Evolutionary conservation across 2,113 vertebrate genomes (phyloP), one percentile per base, ranked within the genome.

Genomic region (Spilogale gracilis): DNA sequence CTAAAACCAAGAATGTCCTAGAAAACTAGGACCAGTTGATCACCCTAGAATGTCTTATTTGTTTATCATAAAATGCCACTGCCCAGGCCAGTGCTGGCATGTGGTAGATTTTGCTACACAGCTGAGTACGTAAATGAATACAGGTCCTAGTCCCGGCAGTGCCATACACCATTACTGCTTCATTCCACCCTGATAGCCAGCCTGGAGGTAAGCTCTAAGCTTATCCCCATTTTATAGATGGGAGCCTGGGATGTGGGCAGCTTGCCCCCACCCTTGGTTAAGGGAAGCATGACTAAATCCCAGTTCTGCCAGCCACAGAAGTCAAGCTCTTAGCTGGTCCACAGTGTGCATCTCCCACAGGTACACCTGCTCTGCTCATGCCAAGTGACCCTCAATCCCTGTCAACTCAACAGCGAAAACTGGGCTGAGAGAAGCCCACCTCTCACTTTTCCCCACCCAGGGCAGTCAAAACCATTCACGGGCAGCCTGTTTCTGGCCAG

Each of bases 41-140:
- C 9, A 18, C 13, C 56, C 0, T 54, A 18, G 17, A 45, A 48
- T 50, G 20, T 48, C 60, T 25, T 71, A 16, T 21, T 17, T 71
- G 43, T 79, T 63, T 58, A 7, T 32, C 25, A 2, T 63, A 27
- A 58, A 32, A 65, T 21, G 54, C 56, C 52, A 12, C 45, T 84
- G 12, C 60, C 38, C 84, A 58, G 87, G 21, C 16, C 17, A 1
- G n/a, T 12, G n/a, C 65, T 67, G n/a, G n/a, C 6, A 45, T n/a
- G 9, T 0, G 14, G 87, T 0, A 52, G 74, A 23, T 43, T 10
- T 11, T 43, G 56, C 13, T 9, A 1, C 14, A 2, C 0, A 4
- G 74, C 0, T 9, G 11, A 67, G 30, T 12, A 45, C 60, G 11
- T 82, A n/a, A 25, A 18, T 0, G 21, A 10, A 9, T 0, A 4